These are phyloP conservation scores for Pterocles orientalis DNA, from an alignment of 2,113 vertebrate genomes.

Conservation along the genomic window DNA sequence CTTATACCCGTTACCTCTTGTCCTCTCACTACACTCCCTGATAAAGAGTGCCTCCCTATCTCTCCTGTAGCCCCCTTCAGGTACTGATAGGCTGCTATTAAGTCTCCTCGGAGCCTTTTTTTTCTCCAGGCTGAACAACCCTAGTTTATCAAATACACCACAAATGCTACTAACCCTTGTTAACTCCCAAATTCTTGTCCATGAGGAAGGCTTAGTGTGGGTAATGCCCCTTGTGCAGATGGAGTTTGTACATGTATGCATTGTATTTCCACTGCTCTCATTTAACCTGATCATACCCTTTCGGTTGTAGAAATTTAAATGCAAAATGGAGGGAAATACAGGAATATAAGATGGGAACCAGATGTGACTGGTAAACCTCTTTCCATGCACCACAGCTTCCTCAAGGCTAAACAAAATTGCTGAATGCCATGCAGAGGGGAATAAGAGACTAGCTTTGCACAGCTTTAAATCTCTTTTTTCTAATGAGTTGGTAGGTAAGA, in stretches of 20 bases:
- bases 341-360: background rate
- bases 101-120: too few species aligned
- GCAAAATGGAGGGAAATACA: background rate
- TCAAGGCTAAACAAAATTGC: background rate
- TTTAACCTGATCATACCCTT: background rate
- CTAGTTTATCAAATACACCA: background rate
- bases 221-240: background rate
- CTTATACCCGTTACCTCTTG: too few species aligned
- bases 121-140: too few species aligned
- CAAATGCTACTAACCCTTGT: background rate
- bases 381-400: background rate
- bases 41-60: too few species aligned
- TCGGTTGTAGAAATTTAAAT: background rate
- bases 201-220: background rate
- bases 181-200: background rate
- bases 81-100: too few species aligned
- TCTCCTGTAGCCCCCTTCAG: too few species aligned
- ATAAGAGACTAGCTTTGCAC: background rate
- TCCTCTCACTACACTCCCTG: too few species aligned
- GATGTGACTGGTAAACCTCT: background rate
- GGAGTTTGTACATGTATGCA: background rate
- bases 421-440: background rate
- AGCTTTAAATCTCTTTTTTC: background rate
- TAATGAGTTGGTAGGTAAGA: background rate
- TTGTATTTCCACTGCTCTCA: background rate